Percentiles rank a stretch among this genome's conserved stretches.
These are phyloP conservation scores for Orthosia incerta DNA, from an alignment of 2,888 invertebrate species.

Conservation along the genomic window DNA sequence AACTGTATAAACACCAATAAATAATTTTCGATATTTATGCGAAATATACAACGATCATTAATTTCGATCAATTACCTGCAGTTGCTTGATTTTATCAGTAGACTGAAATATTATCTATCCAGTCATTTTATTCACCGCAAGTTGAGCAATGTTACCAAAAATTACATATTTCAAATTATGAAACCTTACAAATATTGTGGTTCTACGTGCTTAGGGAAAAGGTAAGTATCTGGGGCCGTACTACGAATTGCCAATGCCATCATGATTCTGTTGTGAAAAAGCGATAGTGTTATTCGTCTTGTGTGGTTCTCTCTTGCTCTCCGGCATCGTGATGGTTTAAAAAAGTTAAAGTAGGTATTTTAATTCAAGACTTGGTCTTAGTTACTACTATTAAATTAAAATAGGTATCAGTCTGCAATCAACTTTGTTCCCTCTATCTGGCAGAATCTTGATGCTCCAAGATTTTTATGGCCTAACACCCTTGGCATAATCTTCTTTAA, in stretches of 20 bases:
- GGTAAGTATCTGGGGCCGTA: not conserved
- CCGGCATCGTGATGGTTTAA: no score
- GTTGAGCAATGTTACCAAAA: not conserved
- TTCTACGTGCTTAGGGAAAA: not conserved
- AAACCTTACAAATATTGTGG: not conserved
- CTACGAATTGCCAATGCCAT: no score
- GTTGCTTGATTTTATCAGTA: slow-evolving; percentile 41
- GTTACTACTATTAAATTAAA: not conserved
- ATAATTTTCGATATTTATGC: slow-evolving; percentile 30
- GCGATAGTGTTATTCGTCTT: no score
- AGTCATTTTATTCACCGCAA: slow-evolving; percentile 13
- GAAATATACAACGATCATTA: slow-evolving; percentile 40
- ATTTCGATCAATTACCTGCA: slow-evolving; percentile 32
- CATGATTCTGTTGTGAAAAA: no score
- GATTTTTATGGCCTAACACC: no score
- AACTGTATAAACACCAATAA: slow-evolving; percentile 4
- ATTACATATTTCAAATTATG: not conserved
- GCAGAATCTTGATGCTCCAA: no score
- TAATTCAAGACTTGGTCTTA: not conserved
- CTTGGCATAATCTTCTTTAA: no score
- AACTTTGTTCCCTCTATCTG: no score
- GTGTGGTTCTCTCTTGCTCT: no score
- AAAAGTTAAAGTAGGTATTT: no score
- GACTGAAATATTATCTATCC: slow-evolving; percentile 12
- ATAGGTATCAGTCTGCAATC: no score